These are phyloP conservation scores for Myrmecobius fasciatus DNA, from an alignment of 2,113 vertebrate genomes.

Conservation along the genomic window DNA sequence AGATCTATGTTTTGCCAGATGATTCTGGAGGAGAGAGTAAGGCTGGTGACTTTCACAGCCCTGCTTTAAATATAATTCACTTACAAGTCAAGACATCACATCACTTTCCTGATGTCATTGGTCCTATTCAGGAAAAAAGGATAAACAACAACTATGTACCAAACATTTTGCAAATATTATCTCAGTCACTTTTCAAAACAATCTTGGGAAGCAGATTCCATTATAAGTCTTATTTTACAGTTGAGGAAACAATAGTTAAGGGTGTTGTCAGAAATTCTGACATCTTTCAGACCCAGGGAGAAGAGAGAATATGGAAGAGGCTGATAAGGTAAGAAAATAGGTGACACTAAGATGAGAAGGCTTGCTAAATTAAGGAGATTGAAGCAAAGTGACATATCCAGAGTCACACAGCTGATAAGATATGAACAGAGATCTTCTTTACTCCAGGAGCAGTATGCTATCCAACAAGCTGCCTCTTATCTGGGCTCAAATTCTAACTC, in stretches of 20 bases:
- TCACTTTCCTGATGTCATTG: too few relatives aligned
- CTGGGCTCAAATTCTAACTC: neutral
- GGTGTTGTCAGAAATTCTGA: neutral
- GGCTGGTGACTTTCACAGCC: too few relatives aligned
- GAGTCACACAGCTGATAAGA: neutral
- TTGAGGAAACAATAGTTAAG: neutral
- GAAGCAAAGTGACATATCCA: neutral
- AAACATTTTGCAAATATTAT: neutral
- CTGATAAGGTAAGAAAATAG: neutral
- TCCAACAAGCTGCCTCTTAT: neutral
- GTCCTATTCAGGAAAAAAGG: too few relatives aligned
- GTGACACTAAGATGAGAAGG: too few relatives aligned
- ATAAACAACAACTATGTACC: too few relatives aligned
- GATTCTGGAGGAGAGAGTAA: too few relatives aligned
- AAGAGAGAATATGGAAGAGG: neutral
- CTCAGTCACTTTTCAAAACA: neutral
- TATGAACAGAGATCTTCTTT: neutral
- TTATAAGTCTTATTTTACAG: neutral
- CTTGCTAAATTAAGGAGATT: neutral
- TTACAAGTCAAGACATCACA: too few relatives aligned
- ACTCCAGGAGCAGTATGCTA: neutral
- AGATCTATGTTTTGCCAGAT: too few relatives aligned
- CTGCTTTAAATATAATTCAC: too few relatives aligned
- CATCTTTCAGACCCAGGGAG: neutral
- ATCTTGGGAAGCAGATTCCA: neutral